Evolutionary conservation across 2,797 vertebrate species (phyloP).

Genomic region (Phrynocephalus vlangalii): DNA sequence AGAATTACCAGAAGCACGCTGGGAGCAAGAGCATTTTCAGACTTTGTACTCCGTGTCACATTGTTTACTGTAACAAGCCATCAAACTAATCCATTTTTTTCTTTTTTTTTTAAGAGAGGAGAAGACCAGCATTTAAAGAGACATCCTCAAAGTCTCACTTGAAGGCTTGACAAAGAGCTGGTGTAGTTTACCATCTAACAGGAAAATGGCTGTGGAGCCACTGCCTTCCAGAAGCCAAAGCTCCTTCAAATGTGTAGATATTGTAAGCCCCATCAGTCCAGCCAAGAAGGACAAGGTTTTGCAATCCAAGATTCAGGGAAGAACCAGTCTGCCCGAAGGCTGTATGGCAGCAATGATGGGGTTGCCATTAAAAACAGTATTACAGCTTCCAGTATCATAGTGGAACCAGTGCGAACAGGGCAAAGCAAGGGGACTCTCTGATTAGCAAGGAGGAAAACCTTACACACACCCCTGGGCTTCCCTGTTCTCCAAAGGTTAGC

Average conservation of each 20-base stretch:
- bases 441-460: too few relatives aligned
- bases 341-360: background rate
- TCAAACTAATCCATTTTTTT: conserved; percentile 2
- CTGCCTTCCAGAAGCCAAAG: background rate
- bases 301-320: background rate
- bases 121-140: background rate
- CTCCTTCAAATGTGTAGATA: background rate
- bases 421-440: too few relatives aligned
- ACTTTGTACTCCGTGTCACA: background rate
- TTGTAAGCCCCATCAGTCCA: background rate
- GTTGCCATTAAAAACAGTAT: background rate
- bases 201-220: background rate
- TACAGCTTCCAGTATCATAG: background rate
- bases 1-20: background rate
- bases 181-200: too few relatives aligned
- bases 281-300: background rate
- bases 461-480: too few relatives aligned
- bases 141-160: background rate
- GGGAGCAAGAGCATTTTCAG: background rate
- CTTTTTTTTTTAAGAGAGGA: background rate
- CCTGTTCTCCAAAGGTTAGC: too few relatives aligned
- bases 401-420: too few relatives aligned
- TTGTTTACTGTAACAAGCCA: background rate
- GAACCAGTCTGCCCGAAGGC: background rate
- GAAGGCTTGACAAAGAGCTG: background rate